Percentiles rank a stretch among this genome's conserved stretches.
phyloP scores from a whole-genome alignment of 2,113 vertebrate genomes.

The Nanorana parkeri region DNA sequence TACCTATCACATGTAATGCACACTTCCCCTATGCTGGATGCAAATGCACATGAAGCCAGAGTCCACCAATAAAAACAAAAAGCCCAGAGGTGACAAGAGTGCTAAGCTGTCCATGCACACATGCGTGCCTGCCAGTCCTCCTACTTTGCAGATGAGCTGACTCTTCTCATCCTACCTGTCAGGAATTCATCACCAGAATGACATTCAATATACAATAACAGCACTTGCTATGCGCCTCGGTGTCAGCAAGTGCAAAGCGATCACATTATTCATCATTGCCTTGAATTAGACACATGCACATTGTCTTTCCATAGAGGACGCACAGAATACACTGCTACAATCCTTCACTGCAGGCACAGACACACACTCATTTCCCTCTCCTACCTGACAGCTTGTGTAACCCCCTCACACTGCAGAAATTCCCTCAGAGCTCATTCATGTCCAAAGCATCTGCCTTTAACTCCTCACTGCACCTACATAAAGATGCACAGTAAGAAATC shows the following conservation, averaged over 20 bases:
- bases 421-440: conserved; percentile 32
- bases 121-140: not conserved
- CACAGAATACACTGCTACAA: conserved; percentile 30
- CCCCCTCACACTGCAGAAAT: conserved; percentile 45
- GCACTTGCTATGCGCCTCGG: not conserved
- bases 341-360: conserved; percentile 40
- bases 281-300: not conserved
- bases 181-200: not conserved
- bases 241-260: conserved; percentile 26
- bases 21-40: not conserved
- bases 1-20: conserved; percentile 15
- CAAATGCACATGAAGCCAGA: not conserved
- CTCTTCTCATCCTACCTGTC: conserved; percentile 12
- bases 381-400: conserved; percentile 48
- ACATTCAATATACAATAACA: not conserved
- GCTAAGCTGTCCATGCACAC: not conserved
- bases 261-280: conserved; percentile 3
- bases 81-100: conserved; percentile 2
- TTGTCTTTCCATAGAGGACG: not conserved
- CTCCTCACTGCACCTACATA: conserved; percentile 31
- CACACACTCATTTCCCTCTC: conserved; percentile 19
- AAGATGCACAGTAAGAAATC: conserved; percentile 23
- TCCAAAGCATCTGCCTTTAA: conserved; percentile 25
- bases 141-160: conserved; percentile 17
- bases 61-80: not conserved